These are phyloP conservation scores for Mustela erminea DNA, from an alignment of 2,797 vertebrate genomes.

Conservation along the genomic window DNA sequence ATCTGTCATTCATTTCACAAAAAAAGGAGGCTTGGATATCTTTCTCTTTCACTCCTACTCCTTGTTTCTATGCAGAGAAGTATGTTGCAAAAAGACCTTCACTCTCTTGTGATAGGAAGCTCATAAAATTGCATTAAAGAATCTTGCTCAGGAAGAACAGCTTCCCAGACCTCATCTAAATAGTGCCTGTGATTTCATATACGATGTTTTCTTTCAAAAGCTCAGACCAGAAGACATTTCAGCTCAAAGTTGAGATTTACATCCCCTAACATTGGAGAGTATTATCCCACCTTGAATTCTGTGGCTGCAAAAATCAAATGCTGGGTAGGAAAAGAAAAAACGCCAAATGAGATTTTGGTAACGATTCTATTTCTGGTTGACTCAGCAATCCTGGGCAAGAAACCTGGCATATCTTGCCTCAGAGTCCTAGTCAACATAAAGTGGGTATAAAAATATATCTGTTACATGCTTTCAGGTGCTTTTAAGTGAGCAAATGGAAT, in stretches of 20 bases:
- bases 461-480: not conserved
- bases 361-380: not conserved
- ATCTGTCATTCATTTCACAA: constrained; percentile 16
- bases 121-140: not conserved
- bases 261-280: not conserved
- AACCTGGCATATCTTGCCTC: not conserved
- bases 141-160: not conserved
- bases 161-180: not conserved
- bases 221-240: not conserved
- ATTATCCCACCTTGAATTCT: not conserved
- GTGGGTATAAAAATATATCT: not conserved
- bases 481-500: constrained; percentile 7
- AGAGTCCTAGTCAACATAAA: not conserved
- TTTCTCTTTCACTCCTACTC: not conserved
- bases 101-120: not conserved
- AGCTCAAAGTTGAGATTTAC: not conserved
- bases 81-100: not conserved
- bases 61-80: constrained; percentile 33
- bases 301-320: not conserved
- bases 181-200: not conserved
- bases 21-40: not conserved
- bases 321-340: not conserved
- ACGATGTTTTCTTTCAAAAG: not conserved
- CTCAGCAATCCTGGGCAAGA: not conserved
- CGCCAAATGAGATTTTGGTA: not conserved